Conservation (phyloP, 2,888 invertebrate species). For the Drosophila melanosoma region DNA sequence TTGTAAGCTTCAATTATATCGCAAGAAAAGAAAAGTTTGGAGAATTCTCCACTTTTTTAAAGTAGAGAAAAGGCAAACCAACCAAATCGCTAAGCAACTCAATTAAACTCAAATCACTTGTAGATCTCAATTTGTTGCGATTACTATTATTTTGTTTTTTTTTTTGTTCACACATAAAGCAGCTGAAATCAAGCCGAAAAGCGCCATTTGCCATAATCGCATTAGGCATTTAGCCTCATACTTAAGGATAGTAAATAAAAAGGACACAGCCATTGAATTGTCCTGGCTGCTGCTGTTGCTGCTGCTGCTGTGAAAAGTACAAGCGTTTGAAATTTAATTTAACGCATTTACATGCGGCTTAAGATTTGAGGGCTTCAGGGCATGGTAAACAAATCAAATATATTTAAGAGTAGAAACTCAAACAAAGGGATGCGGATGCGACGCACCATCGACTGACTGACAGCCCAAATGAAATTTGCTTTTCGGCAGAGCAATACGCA, state of each 20-base stretch:
- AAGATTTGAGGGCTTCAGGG: constrained; percentile 72
- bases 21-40: background rate
- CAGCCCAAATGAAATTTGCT: constrained; percentile 70
- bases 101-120: constrained; percentile 12
- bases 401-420: constrained; percentile 73
- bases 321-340: constrained; percentile 82
- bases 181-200: constrained; percentile 33
- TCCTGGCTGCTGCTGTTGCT: constrained; percentile 42
- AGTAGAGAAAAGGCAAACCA: background rate
- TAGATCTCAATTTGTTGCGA: constrained; percentile 9
- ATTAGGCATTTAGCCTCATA: constrained; percentile 60
- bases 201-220: constrained; percentile 66
- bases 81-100: background rate
- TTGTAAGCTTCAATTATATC: background rate
- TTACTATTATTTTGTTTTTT: background rate
- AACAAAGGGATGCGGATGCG: constrained; percentile 67
- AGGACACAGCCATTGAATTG: constrained; percentile 34
- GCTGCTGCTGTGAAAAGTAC: constrained; percentile 67
- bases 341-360: constrained; percentile 82
- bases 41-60: background rate
- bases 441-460: constrained; percentile 3
- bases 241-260: constrained; percentile 40
- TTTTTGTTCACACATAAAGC: background rate
- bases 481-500: constrained; percentile 54
- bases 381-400: constrained; percentile 81